Conservation (phyloP, 1,140 invertebrate genomes). For the Neomicropteryx cornuta region DNA sequence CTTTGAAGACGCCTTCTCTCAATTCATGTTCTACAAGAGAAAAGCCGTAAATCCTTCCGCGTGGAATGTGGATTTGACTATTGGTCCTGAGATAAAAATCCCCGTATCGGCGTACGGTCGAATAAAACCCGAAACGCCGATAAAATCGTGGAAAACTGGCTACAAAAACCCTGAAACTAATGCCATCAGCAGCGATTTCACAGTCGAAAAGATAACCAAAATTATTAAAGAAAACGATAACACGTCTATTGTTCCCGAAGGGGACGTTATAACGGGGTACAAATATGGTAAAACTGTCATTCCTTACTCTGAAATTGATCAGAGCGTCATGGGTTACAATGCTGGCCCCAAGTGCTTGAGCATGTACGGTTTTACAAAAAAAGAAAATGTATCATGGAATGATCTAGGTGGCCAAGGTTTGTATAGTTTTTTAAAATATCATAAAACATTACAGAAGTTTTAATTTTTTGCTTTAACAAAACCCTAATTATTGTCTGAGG, state of each 20-base stretch:
- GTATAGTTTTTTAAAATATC: no score
- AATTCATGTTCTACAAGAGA: constrained; percentile 30
- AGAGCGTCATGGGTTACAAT: constrained; percentile 30
- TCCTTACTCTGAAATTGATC: constrained; percentile 27
- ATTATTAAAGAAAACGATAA: constrained; percentile 26
- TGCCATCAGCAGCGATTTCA: constrained; percentile 21
- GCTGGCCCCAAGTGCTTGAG: constrained; percentile 27
- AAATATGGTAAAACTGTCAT: constrained; percentile 31
- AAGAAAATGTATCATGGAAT: constrained; percentile 29
- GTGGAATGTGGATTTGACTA: constrained; percentile 33
- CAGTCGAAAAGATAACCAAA: constrained; percentile 19
- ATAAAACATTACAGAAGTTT: no score
- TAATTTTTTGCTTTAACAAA: no score
- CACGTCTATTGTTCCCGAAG: constrained; percentile 17
- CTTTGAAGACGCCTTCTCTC: constrained; percentile 29
- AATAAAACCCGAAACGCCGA: constrained; percentile 26
- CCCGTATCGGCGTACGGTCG: constrained; percentile 30
- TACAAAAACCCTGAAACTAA: constrained; percentile 25
- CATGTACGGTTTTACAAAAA: constrained; percentile 33
- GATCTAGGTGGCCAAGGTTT: constrained; percentile 31
- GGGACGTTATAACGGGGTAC: constrained; percentile 25
- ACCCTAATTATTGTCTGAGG: no score
- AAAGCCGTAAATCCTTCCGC: constrained; percentile 21
- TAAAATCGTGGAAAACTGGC: constrained; percentile 24
- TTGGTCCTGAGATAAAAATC: constrained; percentile 34